phyloP scores from a whole-genome alignment of 1,140 invertebrate genomes.

The Sitophilus oryzae region DNA sequence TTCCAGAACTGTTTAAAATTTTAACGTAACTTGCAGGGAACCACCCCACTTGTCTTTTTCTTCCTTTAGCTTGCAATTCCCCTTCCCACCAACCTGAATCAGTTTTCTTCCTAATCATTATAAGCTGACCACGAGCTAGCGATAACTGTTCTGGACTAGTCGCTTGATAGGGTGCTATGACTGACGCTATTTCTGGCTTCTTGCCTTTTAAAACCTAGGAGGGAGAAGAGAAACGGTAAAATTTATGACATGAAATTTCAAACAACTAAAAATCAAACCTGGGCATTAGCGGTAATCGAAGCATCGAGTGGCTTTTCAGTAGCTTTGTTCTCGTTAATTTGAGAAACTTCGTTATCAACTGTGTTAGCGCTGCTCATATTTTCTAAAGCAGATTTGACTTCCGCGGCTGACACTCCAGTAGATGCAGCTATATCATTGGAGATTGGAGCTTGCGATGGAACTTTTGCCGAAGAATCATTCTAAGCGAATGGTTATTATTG shows the following conservation, averaged over 20 bases:
- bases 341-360: slow-evolving; percentile 42
- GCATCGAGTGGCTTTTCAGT: slow-evolving; percentile 42
- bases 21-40: slow-evolving; percentile 97
- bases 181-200: slow-evolving; percentile 83
- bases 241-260: not conserved
- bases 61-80: slow-evolving; percentile 93
- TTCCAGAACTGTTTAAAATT: slow-evolving; percentile 58
- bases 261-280: slow-evolving; percentile 40
- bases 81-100: slow-evolving; percentile 99
- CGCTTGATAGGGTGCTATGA: slow-evolving; percentile 81
- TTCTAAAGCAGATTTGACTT: slow-evolving; percentile 22
- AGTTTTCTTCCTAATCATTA: slow-evolving; percentile 94
- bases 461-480: too few species aligned
- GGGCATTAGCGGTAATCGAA: slow-evolving; percentile 47
- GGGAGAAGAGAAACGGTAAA: not conserved
- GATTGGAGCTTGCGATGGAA: not conserved
- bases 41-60: slow-evolving; percentile 93
- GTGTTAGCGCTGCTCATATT: slow-evolving; percentile 16
- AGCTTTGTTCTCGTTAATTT: slow-evolving; percentile 45
- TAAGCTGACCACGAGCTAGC: slow-evolving; percentile 85
- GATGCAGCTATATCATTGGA: not conserved
- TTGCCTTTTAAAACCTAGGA: slow-evolving; percentile 46
- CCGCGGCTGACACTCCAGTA: slow-evolving; percentile 22
- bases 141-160: slow-evolving; percentile 86
- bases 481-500: too few species aligned